Base-by-base conservation (phyloP, 2,888 invertebrate genomes). In the Scrobipalpa costella region DNA sequence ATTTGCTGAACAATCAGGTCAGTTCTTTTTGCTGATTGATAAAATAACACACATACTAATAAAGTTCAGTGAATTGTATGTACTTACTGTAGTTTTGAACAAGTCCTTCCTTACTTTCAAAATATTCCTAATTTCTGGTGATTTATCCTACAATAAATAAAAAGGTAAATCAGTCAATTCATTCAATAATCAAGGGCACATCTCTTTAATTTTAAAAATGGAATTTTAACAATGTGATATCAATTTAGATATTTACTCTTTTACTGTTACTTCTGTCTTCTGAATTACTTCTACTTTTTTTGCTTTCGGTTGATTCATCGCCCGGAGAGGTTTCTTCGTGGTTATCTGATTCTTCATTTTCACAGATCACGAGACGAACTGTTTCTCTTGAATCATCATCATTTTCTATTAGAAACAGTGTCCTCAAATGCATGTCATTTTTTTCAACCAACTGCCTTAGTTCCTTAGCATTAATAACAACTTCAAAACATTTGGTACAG, bases 401-500 rank as follows among this genome's bases (percentile, higher is more conserved):
- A 11, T 66, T 57, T 34, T 73, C 67, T 47, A 64, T 62, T 52
- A 67, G 67, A 61, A 79, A 79, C 7, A 84, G 64, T 9, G 69
- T 68, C 63, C 69, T 74, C 40, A 86, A 66, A 64, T 78, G 72
- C 34, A 9, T 59, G 58, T 86, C 78, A 75, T 83, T 88, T 55
- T 72, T 77, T 2, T 15, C 60, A 13, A 84, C 83, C 13, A 77
- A 34, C 21, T 67, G 61, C 66, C 79, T 73, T 6, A 88, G 69
- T 11, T 76, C 65, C 33, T 75, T 77, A 1, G 79, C 77, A 21
- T 73, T 74, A 13, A 69, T 64, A 0, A 88, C 69, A 38, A 75
- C 73, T 19, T 82, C 76, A 1, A 69, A 65, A 68, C 88, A 88
- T 36, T 70, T 68, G 27, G 5, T 49, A 68, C 88, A 88, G 66